These are phyloP conservation scores for Lates japonicus DNA, from an alignment of 2,797 vertebrate genomes.

Conservation along the genomic window DNA sequence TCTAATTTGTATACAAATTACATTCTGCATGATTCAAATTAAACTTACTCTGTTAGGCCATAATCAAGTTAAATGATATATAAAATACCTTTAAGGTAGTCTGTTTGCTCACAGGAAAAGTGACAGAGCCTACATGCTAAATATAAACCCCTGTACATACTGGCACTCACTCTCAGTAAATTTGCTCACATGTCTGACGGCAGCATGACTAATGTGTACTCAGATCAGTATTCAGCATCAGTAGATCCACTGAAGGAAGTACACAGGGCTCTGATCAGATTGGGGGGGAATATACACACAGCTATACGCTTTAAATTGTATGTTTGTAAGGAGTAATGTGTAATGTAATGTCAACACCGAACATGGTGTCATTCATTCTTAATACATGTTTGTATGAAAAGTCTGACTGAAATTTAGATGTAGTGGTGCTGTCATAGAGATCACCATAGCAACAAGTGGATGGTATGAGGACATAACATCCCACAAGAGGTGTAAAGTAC, in stretches of 20 bases:
- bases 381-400: conserved; percentile 18
- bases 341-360: conserved; percentile 32
- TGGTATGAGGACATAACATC: conserved; percentile 23
- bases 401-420: conserved; percentile 9
- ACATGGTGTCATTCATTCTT: conserved; percentile 26
- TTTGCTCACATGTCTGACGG: conserved; percentile 14
- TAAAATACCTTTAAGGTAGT: neutral
- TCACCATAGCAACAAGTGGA: conserved; percentile 56
- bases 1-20: conserved; percentile 33
- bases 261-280: conserved; percentile 8
- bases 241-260: conserved; percentile 9
- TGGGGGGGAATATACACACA: neutral
- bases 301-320: conserved; percentile 17
- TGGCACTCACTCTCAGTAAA: conserved; percentile 7
- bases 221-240: conserved; percentile 41
- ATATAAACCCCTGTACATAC: conserved; percentile 11
- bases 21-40: conserved; percentile 10
- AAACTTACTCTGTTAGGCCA: neutral
- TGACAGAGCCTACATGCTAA: conserved; percentile 8
- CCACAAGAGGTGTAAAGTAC: conserved; percentile 15
- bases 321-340: conserved; percentile 24
- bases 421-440: neutral
- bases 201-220: conserved; percentile 42
- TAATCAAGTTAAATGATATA: conserved; percentile 5
- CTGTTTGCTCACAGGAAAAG: neutral